Evolutionary conservation across 2,113 vertebrate species (phyloP), one percentile per base, ranked within the genome.

Genomic region (Lagopus muta): DNA sequence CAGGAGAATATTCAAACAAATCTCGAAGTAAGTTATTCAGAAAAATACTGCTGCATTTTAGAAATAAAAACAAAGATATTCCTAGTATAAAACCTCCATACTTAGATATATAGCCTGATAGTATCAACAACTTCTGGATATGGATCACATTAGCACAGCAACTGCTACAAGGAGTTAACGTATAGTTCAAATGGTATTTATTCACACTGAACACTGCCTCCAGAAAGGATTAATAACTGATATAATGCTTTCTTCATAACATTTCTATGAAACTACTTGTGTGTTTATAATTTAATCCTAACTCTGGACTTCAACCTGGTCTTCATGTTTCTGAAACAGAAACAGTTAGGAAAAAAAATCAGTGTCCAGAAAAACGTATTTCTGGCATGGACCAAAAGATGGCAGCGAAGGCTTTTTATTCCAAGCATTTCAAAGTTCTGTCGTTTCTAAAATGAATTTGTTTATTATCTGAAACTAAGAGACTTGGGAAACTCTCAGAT

Each of bases 371-470:
- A 88, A 91, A 55, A 45, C 4, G 4, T 70, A 73, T 79, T 85
- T 69, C 65, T 69, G 8, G 16, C 55, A 30, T 86, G 89, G 85
- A 42, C 93, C 97, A 93, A 91, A 88, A 97, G 95, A 93, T 94
- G 94, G 96, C 96, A 95, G 86, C 66, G 81, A 91, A 97, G 55
- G 55, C 19, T 80, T 94, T 85, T 61, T 25, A 83, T 50, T 87
- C 42, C 22, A 89, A 86, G 32, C 52, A 60, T 8, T 70, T 74
- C n/a, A 43, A 84, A 64, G 13, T 47, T 32, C 1, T 8, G 43
- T 5, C 4, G 36, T 11, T 47, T 79, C 61, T 43, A 66, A 64
- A 86, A 81, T 27, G 6, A 66, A 66, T 77, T 30, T 8, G 61
- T 65, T 82, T 61, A 48, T 62, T 77, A 66, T 12, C 69, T 69